phyloP scores from a whole-genome alignment of 2,888 invertebrate species.

The Drosophila bunnanda region DNA sequence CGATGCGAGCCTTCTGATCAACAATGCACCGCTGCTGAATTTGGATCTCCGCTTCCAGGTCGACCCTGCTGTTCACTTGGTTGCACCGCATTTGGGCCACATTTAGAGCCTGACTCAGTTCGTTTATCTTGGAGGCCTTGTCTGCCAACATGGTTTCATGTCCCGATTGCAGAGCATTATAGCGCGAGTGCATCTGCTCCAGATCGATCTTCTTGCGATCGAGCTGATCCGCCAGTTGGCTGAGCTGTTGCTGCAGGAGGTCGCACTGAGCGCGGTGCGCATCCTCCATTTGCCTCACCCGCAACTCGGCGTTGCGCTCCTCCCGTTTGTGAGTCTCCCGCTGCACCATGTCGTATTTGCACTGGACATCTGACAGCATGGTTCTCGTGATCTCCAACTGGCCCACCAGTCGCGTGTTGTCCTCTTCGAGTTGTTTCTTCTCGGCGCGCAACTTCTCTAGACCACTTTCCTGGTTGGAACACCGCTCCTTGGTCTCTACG shows the following conservation, averaged over 20 bases:
- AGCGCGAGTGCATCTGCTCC: slow-evolving; percentile 86
- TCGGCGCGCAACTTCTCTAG: slow-evolving; percentile 82
- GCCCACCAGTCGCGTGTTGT: slow-evolving; percentile 86
- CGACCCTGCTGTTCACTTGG: slow-evolving; percentile 80
- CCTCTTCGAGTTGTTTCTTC: slow-evolving; percentile 83
- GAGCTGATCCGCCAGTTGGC: slow-evolving; percentile 83
- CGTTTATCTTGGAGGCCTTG: slow-evolving; percentile 88
- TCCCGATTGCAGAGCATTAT: slow-evolving; percentile 86
- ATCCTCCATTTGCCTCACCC: slow-evolving; percentile 85
- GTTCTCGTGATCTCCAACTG: slow-evolving; percentile 86
- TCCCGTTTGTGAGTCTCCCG: slow-evolving; percentile 78
- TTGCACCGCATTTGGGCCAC: slow-evolving; percentile 86
- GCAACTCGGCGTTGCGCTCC: slow-evolving; percentile 79
- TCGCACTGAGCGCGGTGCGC: slow-evolving; percentile 85
- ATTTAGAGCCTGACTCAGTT: slow-evolving; percentile 87
- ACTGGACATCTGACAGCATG: slow-evolving; percentile 85
- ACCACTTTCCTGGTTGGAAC: slow-evolving; percentile 81
- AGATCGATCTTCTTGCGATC: slow-evolving; percentile 86
- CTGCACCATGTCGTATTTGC: slow-evolving; percentile 83
- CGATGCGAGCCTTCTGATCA: slow-evolving; percentile 80
- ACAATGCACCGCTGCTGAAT: slow-evolving; percentile 76
- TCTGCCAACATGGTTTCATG: slow-evolving; percentile 88
- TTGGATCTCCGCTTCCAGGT: slow-evolving; percentile 78
- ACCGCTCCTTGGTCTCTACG: slow-evolving; percentile 84
- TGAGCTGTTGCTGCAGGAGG: slow-evolving; percentile 85